phyloP scores from a whole-genome alignment of 2,888 invertebrate genomes.

The Pharmacophagus antenor region DNA sequence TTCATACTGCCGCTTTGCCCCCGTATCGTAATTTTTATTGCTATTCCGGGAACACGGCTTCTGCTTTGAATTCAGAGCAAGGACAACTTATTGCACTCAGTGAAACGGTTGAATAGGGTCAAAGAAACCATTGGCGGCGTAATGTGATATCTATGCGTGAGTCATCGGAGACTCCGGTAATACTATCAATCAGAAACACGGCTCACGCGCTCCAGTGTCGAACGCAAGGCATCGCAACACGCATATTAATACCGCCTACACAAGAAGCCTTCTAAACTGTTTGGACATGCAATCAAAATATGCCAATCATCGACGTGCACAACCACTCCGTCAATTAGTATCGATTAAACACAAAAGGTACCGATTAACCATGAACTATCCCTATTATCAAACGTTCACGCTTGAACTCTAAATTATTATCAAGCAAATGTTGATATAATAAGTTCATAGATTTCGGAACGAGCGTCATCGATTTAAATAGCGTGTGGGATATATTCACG shows the following conservation, averaged over 20 bases:
- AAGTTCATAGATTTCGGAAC: constrained; percentile 16
- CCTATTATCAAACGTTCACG: constrained; percentile 7
- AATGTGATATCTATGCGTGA: constrained; percentile 66
- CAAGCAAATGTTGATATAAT: constrained; percentile 12
- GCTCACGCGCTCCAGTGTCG: constrained; percentile 60
- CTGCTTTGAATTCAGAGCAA: constrained; percentile 67
- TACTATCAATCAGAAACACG: constrained; percentile 62
- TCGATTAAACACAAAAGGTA: constrained; percentile 29
- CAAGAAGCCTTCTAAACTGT: constrained; percentile 50
- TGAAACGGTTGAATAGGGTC: constrained; percentile 69
- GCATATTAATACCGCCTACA: constrained; percentile 70
- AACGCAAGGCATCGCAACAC: constrained; percentile 51
- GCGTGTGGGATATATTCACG: constrained; percentile 1
- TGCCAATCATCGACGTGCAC: constrained; percentile 39
- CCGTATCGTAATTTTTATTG: constrained; percentile 47
- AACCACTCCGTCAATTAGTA: constrained; percentile 38
- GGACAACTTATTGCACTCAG: constrained; percentile 65
- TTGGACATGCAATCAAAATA: constrained; percentile 49
- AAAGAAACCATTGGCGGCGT: constrained; percentile 67
- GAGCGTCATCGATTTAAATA: constrained; percentile 24
- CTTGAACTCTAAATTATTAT: constrained; percentile 15
- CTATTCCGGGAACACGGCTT: constrained; percentile 60
- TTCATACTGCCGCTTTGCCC: background rate
- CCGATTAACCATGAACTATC: constrained; percentile 10
- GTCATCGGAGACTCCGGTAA: constrained; percentile 68